A percentile compares a stretch with the other conserved stretches of the same genome.
These are phyloP conservation scores for Apodemia hepburni DNA, from an alignment of 2,888 invertebrate genomes.

Conservation along the genomic window DNA sequence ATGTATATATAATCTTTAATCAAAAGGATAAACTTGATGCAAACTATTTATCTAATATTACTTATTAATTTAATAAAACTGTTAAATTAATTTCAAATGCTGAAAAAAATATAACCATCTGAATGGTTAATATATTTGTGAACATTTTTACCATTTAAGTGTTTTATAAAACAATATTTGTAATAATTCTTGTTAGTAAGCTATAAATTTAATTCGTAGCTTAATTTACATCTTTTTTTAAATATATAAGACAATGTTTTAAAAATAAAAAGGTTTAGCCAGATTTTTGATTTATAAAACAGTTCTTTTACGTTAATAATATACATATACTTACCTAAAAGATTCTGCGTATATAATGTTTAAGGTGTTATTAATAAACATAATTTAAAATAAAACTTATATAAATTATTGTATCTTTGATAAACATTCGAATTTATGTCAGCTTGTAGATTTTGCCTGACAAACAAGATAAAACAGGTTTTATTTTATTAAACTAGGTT, in stretches of 20 bases:
- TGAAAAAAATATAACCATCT: too few relatives aligned
- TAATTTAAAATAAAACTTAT: not conserved
- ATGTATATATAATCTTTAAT: too few relatives aligned
- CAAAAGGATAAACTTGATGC: too few relatives aligned
- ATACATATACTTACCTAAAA: not conserved
- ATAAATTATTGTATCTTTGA: not conserved
- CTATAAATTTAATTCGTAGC: too few relatives aligned
- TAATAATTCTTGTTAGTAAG: too few relatives aligned
- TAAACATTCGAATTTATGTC: not conserved
- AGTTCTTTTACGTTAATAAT: not conserved
- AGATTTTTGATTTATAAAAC: not conserved
- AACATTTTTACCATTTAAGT: too few relatives aligned
- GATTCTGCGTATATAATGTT: not conserved
- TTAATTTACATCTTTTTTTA: not conserved
- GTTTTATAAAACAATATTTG: too few relatives aligned
- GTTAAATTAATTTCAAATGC: too few relatives aligned
- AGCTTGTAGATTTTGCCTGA: not conserved
- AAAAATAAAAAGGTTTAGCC: not conserved
- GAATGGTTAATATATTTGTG: too few relatives aligned
- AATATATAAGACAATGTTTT: not conserved
- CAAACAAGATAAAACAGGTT: not conserved
- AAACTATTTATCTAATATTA: too few relatives aligned
- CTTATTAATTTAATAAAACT: too few relatives aligned
- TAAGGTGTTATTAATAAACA: not conserved
- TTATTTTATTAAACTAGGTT: not conserved